Base-by-base conservation (phyloP, 1,140 invertebrate species). In the Rhopalosiphum padi region DNA sequence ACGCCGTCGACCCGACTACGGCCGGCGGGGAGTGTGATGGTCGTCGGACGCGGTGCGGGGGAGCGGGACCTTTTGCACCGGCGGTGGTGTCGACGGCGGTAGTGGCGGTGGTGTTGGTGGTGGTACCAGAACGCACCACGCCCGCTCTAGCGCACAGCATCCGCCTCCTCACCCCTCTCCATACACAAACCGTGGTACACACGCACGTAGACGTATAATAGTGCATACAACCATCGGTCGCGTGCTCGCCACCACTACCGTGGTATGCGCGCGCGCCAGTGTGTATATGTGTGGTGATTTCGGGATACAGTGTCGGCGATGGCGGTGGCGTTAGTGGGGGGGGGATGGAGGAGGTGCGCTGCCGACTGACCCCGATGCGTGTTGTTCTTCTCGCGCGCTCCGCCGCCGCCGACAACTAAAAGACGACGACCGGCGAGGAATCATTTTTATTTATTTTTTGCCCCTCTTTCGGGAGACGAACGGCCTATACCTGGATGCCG, bases 41-140 rank as follows among this genome's bases (percentile, higher is more conserved):
- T 87, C 87, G 82, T 37, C 37, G 82, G 82, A 8, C 60, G 46
- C 46, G 60, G n/a, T 30, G 48, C 48, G 15, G 25, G 30, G 2
- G 68, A 11, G n/a, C n/a, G n/a, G n/a, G 91, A 93, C 91, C 51
- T 93, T 86, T 93, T 93, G 91, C 91, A 93, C 77, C 82, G 91
- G 77, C 1, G 37, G 91, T 53, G 86, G 89, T 43, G 89, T 55
- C 30, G 89, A 7, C 53, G 23, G 48, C n/a, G 88, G 25, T 23
- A 41, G 85, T 41, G 41, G 41, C 22, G 35, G 82, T 21, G 35
- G n/a, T 11, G 18, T 37, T 43, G 41, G 60, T 37, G 77, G 77
- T 30, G 77, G 86, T 89, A 89, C 51, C 25, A 77, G 41, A 68
- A 91, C 53, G 91, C 48, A 93, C 91, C 91, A 93, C 91, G 91